These are phyloP conservation scores for Nomada fabriciana DNA, from an alignment of 2,888 invertebrate genomes.

Conservation along the genomic window DNA sequence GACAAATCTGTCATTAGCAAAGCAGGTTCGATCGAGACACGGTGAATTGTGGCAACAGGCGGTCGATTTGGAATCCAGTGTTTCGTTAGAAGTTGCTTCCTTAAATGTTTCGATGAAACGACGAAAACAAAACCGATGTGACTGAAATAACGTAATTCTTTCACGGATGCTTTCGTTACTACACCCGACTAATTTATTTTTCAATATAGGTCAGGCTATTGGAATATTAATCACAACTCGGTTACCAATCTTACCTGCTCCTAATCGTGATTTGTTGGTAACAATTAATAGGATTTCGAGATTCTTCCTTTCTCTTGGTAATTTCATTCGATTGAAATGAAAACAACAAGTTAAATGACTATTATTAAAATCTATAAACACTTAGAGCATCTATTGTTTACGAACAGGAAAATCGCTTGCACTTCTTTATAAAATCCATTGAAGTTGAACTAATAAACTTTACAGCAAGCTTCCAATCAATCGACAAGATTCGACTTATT, in stretches of 20 bases:
- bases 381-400: not conserved
- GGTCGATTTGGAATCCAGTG: constrained; percentile 52
- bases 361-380: not conserved
- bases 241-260: not conserved
- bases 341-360: not conserved
- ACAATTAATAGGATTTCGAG: not conserved
- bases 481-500: not conserved
- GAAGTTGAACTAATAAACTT: too few relatives aligned
- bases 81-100: constrained; percentile 45
- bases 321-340: not conserved
- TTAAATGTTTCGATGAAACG: constrained; percentile 16
- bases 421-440: too few relatives aligned
- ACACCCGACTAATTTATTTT: too few relatives aligned
- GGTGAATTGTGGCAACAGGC: constrained; percentile 63
- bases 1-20: constrained; percentile 63
- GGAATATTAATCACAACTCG: too few relatives aligned
- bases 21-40: constrained; percentile 36
- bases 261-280: not conserved
- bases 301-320: not conserved
- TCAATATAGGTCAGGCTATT: too few relatives aligned
- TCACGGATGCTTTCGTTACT: not conserved
- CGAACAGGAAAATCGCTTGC: too few relatives aligned
- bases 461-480: not conserved
- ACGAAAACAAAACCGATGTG: not conserved
- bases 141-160: not conserved